Conservation (phyloP, 2,888 invertebrate species). For the Callyntrura sp. region DNA sequence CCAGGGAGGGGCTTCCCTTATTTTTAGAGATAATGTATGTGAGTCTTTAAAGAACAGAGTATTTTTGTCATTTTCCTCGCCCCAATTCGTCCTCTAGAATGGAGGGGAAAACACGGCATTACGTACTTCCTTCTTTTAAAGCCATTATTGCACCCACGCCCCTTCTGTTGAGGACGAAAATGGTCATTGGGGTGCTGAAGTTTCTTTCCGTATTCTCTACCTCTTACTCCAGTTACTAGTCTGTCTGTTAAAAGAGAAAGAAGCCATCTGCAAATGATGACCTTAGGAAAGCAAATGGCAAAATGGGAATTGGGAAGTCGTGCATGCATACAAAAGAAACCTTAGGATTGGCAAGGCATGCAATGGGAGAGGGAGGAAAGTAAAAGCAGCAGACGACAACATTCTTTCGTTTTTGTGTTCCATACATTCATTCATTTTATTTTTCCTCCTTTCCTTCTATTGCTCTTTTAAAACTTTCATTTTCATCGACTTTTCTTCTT, state of each 20-base stretch:
- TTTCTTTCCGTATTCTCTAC: neutral
- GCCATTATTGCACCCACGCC: neutral
- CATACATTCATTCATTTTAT: neutral
- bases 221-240: neutral
- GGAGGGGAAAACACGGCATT: neutral
- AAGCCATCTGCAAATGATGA: constrained; percentile 49
- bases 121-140: neutral
- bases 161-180: constrained; percentile 10
- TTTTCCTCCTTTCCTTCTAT: neutral
- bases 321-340: neutral
- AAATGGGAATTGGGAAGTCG: neutral
- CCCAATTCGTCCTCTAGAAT: neutral
- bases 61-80: neutral
- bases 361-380: neutral
- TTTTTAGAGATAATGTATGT: no score
- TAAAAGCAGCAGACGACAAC: neutral
- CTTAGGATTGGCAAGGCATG: neutral
- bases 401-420: constrained; percentile 17
- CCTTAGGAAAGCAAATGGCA: neutral
- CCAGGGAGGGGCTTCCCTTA: no score
- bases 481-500: constrained; percentile 21
- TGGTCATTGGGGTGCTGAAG: neutral
- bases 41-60: neutral
- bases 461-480: neutral
- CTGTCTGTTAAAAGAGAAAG: neutral